Evolutionary conservation across 2,888 invertebrate species (phyloP), one percentile per base, ranked within the genome.

Genomic region (Melieria picta): DNA sequence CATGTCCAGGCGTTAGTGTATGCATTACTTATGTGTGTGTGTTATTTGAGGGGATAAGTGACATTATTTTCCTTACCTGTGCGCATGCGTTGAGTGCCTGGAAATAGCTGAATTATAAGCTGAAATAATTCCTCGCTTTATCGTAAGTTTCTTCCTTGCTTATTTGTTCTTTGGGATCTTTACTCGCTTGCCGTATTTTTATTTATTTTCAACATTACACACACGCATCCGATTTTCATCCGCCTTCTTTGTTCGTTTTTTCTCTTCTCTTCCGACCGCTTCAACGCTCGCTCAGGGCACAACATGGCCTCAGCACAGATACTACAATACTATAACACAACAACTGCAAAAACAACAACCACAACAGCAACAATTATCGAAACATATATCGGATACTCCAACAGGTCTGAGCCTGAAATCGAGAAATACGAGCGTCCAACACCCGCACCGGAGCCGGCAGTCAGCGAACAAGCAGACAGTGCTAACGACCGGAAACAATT

Each of bases 261-360:
- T 42, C 62, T 30, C 67, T 69, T 73, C 65, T 71, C 50, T 66
- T 72, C 71, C 73, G 7, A 55, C 47, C 10, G n/a, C 43, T 11
- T 16, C 46, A 4, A 5, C 47, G 43, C 16, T 62, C 63, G 83
- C 82, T 63, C 68, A 86, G 86, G 86, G 86, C 86, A 85, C 86
- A 86, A 87, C 84, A 86, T 86, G 86, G 86, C 86, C 86, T 86
- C 86, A 86, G 83, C 85, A 86, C 84, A 85, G 84, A 82, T 85
- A 82, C 84, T 81, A 80, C 86, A 84, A 83, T 83, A 84, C 84
- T 82, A 85, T 83, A 81, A 81, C 79, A 85, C 82, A 79, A 80
- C 82, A 80, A 77, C 79, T 75, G 74, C 75, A 77, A 73, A 74
- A 76, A 74, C 77, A 77, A 74, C 78, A 75, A 77, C 80, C 79